A percentile compares a stretch with the other conserved stretches of the same genome.
Conservation (phyloP, 2,888 invertebrate species). For the Tiphia femorata region DNA sequence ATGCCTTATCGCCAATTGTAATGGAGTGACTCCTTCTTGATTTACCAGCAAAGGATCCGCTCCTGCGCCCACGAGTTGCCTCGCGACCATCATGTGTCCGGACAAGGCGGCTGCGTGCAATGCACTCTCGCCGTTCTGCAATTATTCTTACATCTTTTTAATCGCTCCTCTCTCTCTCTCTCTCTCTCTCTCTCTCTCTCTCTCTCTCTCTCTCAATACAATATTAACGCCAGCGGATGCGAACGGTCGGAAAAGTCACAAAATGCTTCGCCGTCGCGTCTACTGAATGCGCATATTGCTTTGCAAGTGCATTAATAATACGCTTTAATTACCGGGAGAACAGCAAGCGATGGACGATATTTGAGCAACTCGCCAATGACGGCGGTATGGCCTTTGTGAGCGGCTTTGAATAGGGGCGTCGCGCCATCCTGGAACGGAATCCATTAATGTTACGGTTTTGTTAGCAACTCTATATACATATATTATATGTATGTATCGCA, state of each 20-base stretch:
- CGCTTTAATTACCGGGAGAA: constrained; percentile 88
- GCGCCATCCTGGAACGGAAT: constrained; percentile 82
- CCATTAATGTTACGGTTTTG: not conserved
- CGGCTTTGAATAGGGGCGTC: constrained; percentile 93
- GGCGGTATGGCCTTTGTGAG: constrained; percentile 92
- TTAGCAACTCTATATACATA: not conserved
- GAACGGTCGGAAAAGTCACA: too few relatives aligned
- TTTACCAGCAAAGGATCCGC: constrained; percentile 79
- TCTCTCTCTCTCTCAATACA: too few relatives aligned
- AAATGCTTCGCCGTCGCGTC: too few relatives aligned
- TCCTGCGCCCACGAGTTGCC: constrained; percentile 80
- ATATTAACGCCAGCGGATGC: too few relatives aligned
- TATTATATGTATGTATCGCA: not conserved
- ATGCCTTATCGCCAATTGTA: constrained; percentile 75
- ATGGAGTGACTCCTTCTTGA: constrained; percentile 79
- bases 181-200: too few relatives aligned
- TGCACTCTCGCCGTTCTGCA: constrained; percentile 91
- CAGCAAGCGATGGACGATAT: constrained; percentile 83
- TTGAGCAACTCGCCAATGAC: constrained; percentile 88
- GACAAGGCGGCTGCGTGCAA: constrained; percentile 93
- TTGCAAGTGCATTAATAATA: too few relatives aligned
- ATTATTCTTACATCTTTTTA: constrained; percentile 34
- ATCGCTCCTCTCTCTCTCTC: too few relatives aligned
- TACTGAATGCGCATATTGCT: too few relatives aligned
- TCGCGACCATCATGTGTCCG: constrained; percentile 85